Evolutionary conservation across 2,797 vertebrate species (phyloP), one percentile per base, ranked within the genome.

Genomic region (Manis crassicaudata): DNA sequence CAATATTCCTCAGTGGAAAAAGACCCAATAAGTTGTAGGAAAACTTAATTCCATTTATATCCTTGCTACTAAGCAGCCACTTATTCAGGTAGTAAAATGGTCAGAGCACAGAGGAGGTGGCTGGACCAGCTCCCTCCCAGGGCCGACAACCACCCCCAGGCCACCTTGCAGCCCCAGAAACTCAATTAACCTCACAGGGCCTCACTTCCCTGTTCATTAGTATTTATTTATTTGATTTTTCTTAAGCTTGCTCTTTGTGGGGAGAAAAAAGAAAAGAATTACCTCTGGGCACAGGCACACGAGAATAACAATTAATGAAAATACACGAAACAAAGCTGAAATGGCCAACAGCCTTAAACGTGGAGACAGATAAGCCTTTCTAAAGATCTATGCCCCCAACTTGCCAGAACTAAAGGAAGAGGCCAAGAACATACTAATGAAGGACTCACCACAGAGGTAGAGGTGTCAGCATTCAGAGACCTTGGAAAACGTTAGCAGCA

Each of bases 251-350:
- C 73, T 50, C 46, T 94, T 84, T 85, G 73, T 90, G 88, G 70
- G 67, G 60, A 89, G 56, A 79, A 73, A 67, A 56, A 54, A 75
- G 75, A 29, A 77, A 91, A 92, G 58, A 85, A 81, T 11, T 12
- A 68, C 70, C 70, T 70, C 29, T 56, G 16, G 75, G 67, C 94
- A 76, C n/a, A 85, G 12, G 50, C 85, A 81, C 70, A 92, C 87
- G 92, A 80, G 68, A 92, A 54, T 76, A 95, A 82, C 84, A 93
- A 85, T 88, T 95, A 67, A 92, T 97, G 94, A 94, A 96, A 97
- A 94, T 67, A 92, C 70, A 89, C 68, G 90, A 90, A 88, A 60
- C 72, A 52, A 86, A 90, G 40, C 37, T 37, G 60, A 95, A 84
- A 93, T 63, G 90, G 68, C 88, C 70, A 82, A 29, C 58, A 62